These are phyloP conservation scores for Prenolepis imparis DNA, from an alignment of 2,888 invertebrate genomes.

Conservation along the genomic window DNA sequence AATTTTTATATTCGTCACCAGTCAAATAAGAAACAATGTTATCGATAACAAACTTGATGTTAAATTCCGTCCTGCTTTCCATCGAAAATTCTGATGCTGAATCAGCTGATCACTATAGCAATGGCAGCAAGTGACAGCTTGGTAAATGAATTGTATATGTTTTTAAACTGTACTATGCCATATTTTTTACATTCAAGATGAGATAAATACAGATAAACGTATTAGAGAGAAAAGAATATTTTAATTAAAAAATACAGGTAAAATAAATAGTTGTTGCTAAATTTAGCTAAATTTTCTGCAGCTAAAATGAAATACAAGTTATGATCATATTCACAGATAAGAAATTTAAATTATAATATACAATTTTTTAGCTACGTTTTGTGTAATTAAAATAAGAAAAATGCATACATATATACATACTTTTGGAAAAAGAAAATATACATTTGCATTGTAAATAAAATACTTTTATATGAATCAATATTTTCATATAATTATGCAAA, in stretches of 20 bases:
- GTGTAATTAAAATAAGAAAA: neutral
- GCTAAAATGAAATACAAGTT: neutral
- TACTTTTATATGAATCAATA: neutral
- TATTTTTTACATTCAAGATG: neutral
- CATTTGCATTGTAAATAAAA: neutral
- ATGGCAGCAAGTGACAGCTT: neutral
- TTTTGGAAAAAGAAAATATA: neutral
- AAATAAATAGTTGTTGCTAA: neutral
- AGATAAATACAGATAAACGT: neutral
- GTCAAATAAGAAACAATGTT: slow-evolving; percentile 73
- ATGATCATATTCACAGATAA: neutral
- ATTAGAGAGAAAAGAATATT: neutral
- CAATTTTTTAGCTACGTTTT: too few species aligned
- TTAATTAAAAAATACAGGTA: neutral
- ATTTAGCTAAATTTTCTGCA: neutral
- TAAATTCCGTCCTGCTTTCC: slow-evolving; percentile 56
- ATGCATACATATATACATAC: neutral
- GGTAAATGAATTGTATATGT: too few species aligned
- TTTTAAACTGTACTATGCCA: neutral
- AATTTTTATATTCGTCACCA: slow-evolving; percentile 59
- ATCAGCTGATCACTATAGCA: neutral
- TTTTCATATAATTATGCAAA: neutral
- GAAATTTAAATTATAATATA: too few species aligned
- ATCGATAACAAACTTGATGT: slow-evolving; percentile 61
- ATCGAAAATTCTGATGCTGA: slow-evolving; percentile 31